Conservation (phyloP, 2,888 invertebrate genomes). For the Nomada fabriciana region DNA sequence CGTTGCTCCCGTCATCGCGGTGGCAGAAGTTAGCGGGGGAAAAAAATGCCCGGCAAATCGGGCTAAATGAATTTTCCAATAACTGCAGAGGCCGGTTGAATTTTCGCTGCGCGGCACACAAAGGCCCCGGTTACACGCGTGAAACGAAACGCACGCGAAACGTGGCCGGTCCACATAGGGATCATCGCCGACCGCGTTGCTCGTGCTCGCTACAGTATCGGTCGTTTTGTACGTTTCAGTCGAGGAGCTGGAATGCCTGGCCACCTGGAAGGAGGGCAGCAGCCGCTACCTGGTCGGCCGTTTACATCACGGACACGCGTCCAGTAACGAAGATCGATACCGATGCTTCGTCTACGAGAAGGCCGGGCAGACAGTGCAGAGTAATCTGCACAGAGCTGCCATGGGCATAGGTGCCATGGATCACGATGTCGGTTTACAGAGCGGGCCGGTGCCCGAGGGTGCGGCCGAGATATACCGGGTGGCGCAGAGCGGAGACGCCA, state of each 20-base stretch:
- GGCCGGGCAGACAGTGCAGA: conserved; percentile 84
- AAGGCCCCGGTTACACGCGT: neutral
- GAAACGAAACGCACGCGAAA: neutral
- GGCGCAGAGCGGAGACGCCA: conserved; percentile 96
- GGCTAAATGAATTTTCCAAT: conserved; percentile 17
- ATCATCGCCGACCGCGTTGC: neutral
- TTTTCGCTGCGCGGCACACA: neutral
- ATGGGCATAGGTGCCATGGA: conserved; percentile 79
- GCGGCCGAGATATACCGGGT: conserved; percentile 88
- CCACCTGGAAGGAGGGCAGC: conserved; percentile 97
- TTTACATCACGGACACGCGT: conserved; percentile 94
- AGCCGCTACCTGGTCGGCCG: conserved; percentile 95
- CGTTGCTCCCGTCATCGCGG: neutral
- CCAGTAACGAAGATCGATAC: conserved; percentile 96
- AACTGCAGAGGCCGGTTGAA: neutral
- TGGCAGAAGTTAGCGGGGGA: neutral
- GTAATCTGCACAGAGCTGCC: conserved; percentile 77
- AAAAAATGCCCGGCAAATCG: conserved; percentile 3
- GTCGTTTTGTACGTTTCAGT: conserved; percentile 86
- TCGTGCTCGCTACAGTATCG: conserved; percentile 1
- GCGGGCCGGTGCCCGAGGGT: conserved; percentile 79
- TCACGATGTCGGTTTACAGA: conserved; percentile 78
- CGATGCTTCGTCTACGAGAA: conserved; percentile 98
- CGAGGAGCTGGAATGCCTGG: conserved; percentile 95
- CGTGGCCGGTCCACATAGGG: neutral